A percentile compares a stretch with the other conserved stretches of the same genome.
These are phyloP conservation scores for Porites lobata DNA, from an alignment of 92 coral and sea anemone genomes.

Conservation along the genomic window DNA sequence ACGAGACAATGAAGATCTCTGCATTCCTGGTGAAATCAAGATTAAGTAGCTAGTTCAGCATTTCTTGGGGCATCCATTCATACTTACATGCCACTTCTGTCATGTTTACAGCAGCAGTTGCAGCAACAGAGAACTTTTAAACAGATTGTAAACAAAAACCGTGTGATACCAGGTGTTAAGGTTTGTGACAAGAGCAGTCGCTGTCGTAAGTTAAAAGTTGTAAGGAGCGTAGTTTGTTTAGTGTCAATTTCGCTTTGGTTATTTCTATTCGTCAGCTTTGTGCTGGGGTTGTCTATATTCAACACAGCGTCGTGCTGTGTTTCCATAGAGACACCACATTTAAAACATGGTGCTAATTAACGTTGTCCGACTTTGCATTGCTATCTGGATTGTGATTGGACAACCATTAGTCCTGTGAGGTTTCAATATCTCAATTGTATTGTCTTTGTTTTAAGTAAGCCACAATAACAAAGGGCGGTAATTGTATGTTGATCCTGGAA, in stretches of 20 bases:
- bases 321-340: constrained; percentile 61
- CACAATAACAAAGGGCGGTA: not conserved
- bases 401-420: constrained; percentile 49
- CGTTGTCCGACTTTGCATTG: constrained; percentile 31
- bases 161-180: not conserved
- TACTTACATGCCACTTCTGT: constrained; percentile 87
- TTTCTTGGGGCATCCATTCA: constrained; percentile 9
- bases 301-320: constrained; percentile 50
- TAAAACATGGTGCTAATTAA: constrained; percentile 39
- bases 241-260: constrained; percentile 21
- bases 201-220: not conserved
- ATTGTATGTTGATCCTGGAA: constrained; percentile 35
- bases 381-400: constrained; percentile 65
- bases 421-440: constrained; percentile 39
- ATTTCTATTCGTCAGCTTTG: not conserved
- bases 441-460: constrained; percentile 13
- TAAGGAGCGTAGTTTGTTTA: not conserved
- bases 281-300: constrained; percentile 39
- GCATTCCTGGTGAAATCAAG: not conserved
- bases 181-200: not conserved
- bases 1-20: not conserved
- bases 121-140: constrained; percentile 17
- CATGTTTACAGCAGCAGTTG: constrained; percentile 51
- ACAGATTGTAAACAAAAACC: not conserved
- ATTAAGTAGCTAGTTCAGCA: not conserved